Evolutionary conservation across 2,797 vertebrate species (phyloP).

Genomic region (Molossus molossus): DNA sequence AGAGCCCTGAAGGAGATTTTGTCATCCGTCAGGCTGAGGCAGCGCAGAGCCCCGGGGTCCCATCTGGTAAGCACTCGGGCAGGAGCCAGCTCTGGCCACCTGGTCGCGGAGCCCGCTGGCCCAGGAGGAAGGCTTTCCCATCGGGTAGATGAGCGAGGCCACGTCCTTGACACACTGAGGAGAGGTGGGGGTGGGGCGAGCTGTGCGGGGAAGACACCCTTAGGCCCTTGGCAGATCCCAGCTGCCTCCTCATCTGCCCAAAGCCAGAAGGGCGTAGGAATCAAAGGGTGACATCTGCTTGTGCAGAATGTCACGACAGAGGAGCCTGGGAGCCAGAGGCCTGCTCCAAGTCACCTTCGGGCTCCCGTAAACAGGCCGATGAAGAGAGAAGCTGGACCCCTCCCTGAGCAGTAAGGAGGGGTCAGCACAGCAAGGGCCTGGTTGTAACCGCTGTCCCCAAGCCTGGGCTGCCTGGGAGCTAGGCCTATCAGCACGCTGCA

Average conservation of each 20-base stretch:
- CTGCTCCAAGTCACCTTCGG: slow-evolving; percentile 85
- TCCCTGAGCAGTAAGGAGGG: slow-evolving; percentile 77
- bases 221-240: slow-evolving; percentile 53
- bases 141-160: background rate
- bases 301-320: slow-evolving; percentile 86
- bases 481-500: slow-evolving; percentile 77
- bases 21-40: slow-evolving; percentile 65
- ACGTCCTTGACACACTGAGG: background rate
- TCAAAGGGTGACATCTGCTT: slow-evolving; percentile 88
- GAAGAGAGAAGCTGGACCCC: slow-evolving; percentile 81
- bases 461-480: slow-evolving; percentile 78
- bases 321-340: slow-evolving; percentile 83
- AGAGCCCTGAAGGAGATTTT: slow-evolving; percentile 20
- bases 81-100: background rate
- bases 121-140: background rate
- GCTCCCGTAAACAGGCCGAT: slow-evolving; percentile 81
- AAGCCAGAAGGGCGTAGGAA: slow-evolving; percentile 87
- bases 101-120: background rate
- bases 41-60: background rate
- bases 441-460: slow-evolving; percentile 87
- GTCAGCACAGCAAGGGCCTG: slow-evolving; percentile 77
- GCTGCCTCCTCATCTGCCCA: slow-evolving; percentile 78
- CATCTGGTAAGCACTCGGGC: background rate
- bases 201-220: slow-evolving; percentile 62
- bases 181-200: background rate